phyloP scores from a whole-genome alignment of 2,113 vertebrate species.

The Pelecanus crispus region DNA sequence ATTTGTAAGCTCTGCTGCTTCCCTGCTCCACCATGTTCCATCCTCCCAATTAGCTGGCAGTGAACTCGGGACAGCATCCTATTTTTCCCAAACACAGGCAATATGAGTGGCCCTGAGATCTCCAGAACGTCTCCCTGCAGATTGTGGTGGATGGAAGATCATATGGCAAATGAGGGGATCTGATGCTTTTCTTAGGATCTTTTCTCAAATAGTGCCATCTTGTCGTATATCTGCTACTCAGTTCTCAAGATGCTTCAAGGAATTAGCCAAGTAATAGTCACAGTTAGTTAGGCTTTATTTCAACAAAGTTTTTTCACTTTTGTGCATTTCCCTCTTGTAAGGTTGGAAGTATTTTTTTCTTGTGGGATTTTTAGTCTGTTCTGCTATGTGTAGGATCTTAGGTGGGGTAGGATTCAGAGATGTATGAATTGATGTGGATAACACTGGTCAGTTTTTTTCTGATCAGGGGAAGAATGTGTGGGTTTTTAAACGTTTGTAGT shows the following conservation, averaged over 20 bases:
- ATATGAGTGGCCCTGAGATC: background rate
- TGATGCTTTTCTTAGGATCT: background rate
- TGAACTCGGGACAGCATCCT: background rate
- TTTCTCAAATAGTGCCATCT: background rate
- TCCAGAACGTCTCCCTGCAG: background rate
- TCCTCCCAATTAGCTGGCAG: background rate
- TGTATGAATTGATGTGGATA: background rate
- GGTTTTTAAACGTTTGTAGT: background rate
- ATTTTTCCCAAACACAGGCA: background rate
- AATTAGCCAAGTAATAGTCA: background rate
- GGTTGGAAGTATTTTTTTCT: background rate
- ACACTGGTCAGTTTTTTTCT: background rate
- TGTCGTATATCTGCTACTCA: fast-evolving
- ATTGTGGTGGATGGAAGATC: background rate
- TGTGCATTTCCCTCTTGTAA: background rate
- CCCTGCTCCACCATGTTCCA: background rate
- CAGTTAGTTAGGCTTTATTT: background rate
- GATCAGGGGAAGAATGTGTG: background rate
- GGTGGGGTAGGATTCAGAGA: background rate
- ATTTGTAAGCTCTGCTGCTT: background rate
- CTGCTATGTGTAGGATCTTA: background rate
- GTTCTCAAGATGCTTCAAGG: background rate
- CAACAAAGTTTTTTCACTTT: background rate
- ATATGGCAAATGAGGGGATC: background rate
- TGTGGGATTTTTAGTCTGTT: background rate